Conservation (phyloP, 1,140 invertebrate species). For the Ips typographus region DNA sequence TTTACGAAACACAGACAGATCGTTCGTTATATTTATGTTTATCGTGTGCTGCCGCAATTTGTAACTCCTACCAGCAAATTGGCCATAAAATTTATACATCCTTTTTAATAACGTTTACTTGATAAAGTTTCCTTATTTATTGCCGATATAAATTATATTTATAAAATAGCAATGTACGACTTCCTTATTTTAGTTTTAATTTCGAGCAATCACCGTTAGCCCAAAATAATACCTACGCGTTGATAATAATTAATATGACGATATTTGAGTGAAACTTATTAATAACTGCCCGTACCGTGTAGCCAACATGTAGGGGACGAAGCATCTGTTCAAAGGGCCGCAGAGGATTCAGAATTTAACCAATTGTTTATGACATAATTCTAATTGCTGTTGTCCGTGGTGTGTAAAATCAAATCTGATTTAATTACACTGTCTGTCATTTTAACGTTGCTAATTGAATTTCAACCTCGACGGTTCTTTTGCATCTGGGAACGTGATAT, state of each 20-base stretch:
- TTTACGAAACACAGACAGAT: constrained; percentile 45
- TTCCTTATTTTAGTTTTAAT: too few species aligned
- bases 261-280: neutral
- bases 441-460: neutral
- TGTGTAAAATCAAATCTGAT: constrained; percentile 16
- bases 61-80: constrained; percentile 42
- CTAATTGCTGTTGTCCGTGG: constrained; percentile 38
- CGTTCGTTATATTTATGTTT: constrained; percentile 46
- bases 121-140: constrained; percentile 18
- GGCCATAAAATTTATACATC: constrained; percentile 26
- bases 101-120: constrained; percentile 30
- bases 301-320: constrained; percentile 19
- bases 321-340: constrained; percentile 43
- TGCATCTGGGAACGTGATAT: too few species aligned
- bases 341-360: constrained; percentile 43
- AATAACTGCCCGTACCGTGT: neutral
- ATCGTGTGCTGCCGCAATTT: constrained; percentile 45
- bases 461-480: neutral
- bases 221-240: neutral
- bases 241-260: neutral
- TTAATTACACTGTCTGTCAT: neutral
- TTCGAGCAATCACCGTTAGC: neutral
- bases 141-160: neutral
- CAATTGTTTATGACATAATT: constrained; percentile 51
- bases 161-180: neutral